phyloP scores from a whole-genome alignment of 53 echinoderm and acorn worm species.

The Apostichopus leukothele region DNA sequence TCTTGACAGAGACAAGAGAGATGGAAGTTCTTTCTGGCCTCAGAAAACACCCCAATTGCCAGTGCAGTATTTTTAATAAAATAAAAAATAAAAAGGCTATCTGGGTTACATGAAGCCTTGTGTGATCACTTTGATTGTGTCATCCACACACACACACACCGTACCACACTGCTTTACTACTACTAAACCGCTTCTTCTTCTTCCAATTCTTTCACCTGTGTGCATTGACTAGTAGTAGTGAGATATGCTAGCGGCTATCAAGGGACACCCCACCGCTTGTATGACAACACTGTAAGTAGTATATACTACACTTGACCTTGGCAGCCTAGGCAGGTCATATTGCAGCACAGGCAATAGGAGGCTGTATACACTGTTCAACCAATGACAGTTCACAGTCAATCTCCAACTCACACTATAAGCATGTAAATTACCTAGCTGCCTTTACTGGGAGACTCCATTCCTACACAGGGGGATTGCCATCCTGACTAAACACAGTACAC shows the following conservation, averaged over 20 bases:
- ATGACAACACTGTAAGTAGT: constrained; percentile 48
- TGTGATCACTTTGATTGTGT: constrained; percentile 14
- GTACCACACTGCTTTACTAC: background rate
- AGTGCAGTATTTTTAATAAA: constrained; percentile 4
- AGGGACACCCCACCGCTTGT: constrained; percentile 39
- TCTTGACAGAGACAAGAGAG: background rate
- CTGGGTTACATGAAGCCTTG: constrained; percentile 33
- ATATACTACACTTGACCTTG: constrained; percentile 47
- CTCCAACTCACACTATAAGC: constrained; percentile 37
- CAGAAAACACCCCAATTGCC: too few species aligned
- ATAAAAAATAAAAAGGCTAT: background rate
- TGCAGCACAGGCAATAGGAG: constrained; percentile 5
- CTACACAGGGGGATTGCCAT: constrained; percentile 12
- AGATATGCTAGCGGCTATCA: constrained; percentile 44
- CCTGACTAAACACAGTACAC: background rate
- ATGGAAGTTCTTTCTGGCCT: background rate
- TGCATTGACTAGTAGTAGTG: constrained; percentile 21
- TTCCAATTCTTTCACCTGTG: constrained; percentile 23
- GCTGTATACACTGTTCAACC: constrained; percentile 3
- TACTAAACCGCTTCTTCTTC: background rate
- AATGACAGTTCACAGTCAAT: constrained; percentile 26
- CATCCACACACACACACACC: constrained; percentile 28
- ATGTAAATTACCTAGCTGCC: constrained; percentile 41
- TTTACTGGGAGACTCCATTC: constrained; percentile 36
- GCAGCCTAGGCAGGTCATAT: constrained; percentile 44